Conservation (phyloP, 2,888 invertebrate genomes). For the Antheraea yamamai region DNA sequence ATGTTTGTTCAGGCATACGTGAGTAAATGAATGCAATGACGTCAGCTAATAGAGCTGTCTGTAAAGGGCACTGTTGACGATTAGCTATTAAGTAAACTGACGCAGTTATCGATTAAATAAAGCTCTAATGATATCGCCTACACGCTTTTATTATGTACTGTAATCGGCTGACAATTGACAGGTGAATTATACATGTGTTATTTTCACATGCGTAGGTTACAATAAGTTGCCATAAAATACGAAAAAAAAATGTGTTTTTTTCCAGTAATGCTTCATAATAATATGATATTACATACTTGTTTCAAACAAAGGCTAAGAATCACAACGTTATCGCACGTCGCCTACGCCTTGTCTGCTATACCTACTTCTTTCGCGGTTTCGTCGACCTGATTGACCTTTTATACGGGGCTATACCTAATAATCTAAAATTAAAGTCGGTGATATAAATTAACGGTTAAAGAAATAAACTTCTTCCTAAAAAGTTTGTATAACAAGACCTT, state of each 20-base stretch:
- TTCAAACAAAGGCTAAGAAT: background rate
- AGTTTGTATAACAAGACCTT: background rate
- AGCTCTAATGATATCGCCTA: conserved; percentile 56
- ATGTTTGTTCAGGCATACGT: conserved; percentile 42
- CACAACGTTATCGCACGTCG: too few relatives aligned
- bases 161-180: conserved; percentile 46
- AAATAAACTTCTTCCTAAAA: background rate
- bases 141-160: conserved; percentile 56
- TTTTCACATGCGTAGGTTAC: background rate
- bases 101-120: conserved; percentile 56
- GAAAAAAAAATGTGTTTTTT: background rate
- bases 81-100: conserved; percentile 68
- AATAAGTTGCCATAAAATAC: background rate
- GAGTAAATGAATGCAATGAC: conserved; percentile 39
- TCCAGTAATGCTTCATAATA: background rate
- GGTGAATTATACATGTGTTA: conserved; percentile 15
- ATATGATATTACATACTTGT: background rate
- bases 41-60: conserved; percentile 35
- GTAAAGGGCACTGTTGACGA: conserved; percentile 62
- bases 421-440: background rate
- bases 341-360: background rate
- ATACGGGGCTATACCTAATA: background rate
- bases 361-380: background rate
- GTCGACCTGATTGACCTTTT: background rate
- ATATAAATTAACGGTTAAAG: background rate